A percentile compares a stretch with the other conserved stretches of the same genome.
Evolutionary conservation across 1,140 invertebrate genomes (phyloP).

Genomic region (Octopus sinensis): DNA sequence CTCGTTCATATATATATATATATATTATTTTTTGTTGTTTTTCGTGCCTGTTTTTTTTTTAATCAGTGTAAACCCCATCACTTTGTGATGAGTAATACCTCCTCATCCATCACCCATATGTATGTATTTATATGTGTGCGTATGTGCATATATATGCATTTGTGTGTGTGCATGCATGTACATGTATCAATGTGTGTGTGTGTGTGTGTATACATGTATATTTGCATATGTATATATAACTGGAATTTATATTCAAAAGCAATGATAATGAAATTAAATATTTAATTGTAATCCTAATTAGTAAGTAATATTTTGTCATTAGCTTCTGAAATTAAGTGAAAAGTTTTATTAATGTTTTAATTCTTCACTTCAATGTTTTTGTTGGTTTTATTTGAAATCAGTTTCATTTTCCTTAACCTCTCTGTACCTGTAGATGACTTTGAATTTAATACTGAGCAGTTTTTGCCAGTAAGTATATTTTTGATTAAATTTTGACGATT

Average conservation of each 20-base stretch:
- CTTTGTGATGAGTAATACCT: too few species aligned
- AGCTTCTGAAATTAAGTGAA: too few species aligned
- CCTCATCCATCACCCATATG: neutral
- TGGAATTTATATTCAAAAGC: neutral
- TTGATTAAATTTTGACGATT: neutral
- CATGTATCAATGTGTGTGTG: neutral
- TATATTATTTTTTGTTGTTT: too few species aligned
- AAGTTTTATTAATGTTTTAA: too few species aligned
- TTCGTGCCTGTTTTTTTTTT: too few species aligned
- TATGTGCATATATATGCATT: neutral
- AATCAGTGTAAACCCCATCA: too few species aligned
- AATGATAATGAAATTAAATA: too few species aligned
- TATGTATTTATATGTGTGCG: neutral
- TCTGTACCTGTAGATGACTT: slow-evolving; percentile 78
- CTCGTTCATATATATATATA: too few species aligned
- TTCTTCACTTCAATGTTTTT: too few species aligned
- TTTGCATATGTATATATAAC: slow-evolving; percentile 1
- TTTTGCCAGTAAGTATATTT: slow-evolving; percentile 60
- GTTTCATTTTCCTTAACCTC: slow-evolving; percentile 41
- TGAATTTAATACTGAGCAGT: slow-evolving; percentile 82
- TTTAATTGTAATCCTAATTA: too few species aligned
- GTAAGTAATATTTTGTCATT: too few species aligned
- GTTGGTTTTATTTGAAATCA: too few species aligned
- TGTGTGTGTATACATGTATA: neutral
- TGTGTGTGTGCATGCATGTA: neutral